Percentiles rank a stretch among this genome's conserved stretches.
phyloP scores from a whole-genome alignment of 2,797 vertebrate species.

The Phrynocephalus vlangalii region DNA sequence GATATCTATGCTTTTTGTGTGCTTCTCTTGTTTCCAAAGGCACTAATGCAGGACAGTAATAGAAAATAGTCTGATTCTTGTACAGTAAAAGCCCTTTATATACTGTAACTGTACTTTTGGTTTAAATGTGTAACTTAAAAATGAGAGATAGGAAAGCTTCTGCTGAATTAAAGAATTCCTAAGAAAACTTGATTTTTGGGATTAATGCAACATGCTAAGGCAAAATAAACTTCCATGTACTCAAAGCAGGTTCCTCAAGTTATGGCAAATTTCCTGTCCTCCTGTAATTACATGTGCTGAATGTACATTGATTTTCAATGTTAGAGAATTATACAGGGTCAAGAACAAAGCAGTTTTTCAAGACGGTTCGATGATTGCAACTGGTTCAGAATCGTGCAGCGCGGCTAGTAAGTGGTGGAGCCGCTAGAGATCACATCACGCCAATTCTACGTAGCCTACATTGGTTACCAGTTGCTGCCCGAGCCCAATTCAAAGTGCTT shows the following conservation, averaged over 20 bases:
- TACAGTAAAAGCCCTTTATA: neutral
- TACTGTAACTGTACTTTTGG: neutral
- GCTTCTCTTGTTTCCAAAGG: neutral
- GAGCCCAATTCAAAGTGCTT: too few relatives aligned
- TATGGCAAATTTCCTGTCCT: neutral
- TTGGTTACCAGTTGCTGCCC: too few relatives aligned
- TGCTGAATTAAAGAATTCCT: neutral
- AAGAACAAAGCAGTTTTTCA: too few relatives aligned
- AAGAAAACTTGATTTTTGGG: neutral
- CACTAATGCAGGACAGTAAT: neutral
- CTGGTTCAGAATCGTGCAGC: too few relatives aligned
- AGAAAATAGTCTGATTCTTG: neutral
- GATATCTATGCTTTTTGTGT: neutral
- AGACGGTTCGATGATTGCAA: too few relatives aligned
- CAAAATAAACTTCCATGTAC: neutral
- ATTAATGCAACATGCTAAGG: neutral
- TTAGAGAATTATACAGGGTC: too few relatives aligned
- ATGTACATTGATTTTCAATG: too few relatives aligned
- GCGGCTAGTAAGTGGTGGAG: too few relatives aligned
- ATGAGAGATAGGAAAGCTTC: neutral
- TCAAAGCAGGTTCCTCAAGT: neutral
- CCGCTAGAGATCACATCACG: too few relatives aligned
- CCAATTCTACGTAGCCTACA: too few relatives aligned
- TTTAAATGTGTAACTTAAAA: conserved; percentile 13
- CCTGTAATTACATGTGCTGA: neutral